These are phyloP conservation scores for Henricia sp. DNA, from an alignment of 53 echinoderm and acorn worm genomes.

Conservation along the genomic window DNA sequence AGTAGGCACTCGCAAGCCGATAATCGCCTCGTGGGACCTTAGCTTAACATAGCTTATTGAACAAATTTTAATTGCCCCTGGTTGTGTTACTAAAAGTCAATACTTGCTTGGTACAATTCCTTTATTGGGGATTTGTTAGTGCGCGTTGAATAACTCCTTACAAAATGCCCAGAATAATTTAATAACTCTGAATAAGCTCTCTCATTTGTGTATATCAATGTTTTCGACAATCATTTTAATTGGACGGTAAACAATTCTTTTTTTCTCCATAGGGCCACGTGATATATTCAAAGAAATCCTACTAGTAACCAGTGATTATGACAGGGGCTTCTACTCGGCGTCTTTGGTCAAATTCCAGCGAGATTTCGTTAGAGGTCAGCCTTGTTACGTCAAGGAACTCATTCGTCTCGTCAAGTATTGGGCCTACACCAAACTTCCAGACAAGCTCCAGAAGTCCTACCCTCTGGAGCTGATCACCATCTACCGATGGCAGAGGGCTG, in stretches of 20 bases:
- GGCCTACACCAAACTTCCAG: conserved; percentile 5
- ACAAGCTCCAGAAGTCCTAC: conserved; percentile 9
- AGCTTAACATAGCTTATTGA: too few species aligned
- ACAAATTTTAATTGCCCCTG: too few species aligned
- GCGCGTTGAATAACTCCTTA: too few species aligned
- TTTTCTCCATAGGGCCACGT: not conserved
- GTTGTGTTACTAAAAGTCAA: too few species aligned
- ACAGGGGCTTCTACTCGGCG: conserved; percentile 49
- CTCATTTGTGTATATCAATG: too few species aligned
- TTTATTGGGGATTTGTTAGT: too few species aligned
- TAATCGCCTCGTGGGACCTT: too few species aligned
- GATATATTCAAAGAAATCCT: conserved; percentile 13
- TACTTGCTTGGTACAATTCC: too few species aligned
- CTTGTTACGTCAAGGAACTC: conserved; percentile 33
- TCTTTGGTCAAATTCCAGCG: conserved; percentile 35
- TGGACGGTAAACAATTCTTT: too few species aligned
- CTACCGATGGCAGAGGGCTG: conserved; percentile 40
- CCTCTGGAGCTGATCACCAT: conserved; percentile 65
- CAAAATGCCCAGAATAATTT: too few species aligned
- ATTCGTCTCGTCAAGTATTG: conserved; percentile 69
- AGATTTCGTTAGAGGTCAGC: conserved; percentile 43
- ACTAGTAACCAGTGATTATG: not conserved
- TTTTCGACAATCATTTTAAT: not conserved
- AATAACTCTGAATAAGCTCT: too few species aligned
- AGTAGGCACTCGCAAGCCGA: too few species aligned